Base-by-base conservation (phyloP, 2,888 invertebrate species). In the Ligdia adustata region DNA sequence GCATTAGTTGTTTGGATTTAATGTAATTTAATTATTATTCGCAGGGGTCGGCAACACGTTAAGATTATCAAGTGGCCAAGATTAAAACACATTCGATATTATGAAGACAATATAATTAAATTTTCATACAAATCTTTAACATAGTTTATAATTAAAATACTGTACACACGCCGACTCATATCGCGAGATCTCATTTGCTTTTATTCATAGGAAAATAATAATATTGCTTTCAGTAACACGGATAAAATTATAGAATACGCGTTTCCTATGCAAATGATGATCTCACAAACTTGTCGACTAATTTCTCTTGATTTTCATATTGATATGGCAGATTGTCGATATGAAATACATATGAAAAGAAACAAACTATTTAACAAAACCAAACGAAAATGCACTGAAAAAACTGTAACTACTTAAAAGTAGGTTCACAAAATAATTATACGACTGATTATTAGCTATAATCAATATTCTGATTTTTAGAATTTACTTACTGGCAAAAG, bases 111-210 rank as follows among this genome's bases (percentile, higher is more conserved):
- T 90, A 91, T 92, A 92, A 91, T 92, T 90, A 87, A 92, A 92
- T 93, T 94, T 94, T 93, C 93, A 94, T 94, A 94, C 94, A 94
- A 94, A 94, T 94, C 87, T 94, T 94, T 94, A 94, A 94, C 94
- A 93, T 89, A 88, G 78, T 93, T 93, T 88, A 92, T 90, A 91
- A 91, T 93, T 94, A 93, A 94, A 94, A 94, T 94, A 94, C 94
- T 94, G 94, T 94, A 94, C 94, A 94, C 62, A 52, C 51, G 53
- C 55, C 75, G 84, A 77, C 87, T 72, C 68, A 64, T 82, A 75
- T 33, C 29, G 80, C 57, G 75, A 79, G 69, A 67, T 75, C 84
- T 77, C 85, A 88, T 81, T 84, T 80, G 80, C 70, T 62, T 49
- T 59, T 52, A 50, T 52, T 43, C 40, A 29, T 51, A 62, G 27